phyloP scores from a whole-genome alignment of 2,888 invertebrate species.

The Ligdia adustata region DNA sequence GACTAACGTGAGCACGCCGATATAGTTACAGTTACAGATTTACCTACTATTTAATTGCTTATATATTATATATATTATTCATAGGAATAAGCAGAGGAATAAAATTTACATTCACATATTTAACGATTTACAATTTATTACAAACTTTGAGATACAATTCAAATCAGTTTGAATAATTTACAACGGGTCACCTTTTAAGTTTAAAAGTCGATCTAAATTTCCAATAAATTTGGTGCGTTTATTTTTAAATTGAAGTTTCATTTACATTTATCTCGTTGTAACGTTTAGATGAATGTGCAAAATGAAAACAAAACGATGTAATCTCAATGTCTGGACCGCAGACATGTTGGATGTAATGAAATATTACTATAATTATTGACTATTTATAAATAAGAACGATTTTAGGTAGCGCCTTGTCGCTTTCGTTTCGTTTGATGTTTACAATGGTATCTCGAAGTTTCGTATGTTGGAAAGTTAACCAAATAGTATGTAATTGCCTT shows the following conservation, averaged over 20 bases:
- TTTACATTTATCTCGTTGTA: conserved; percentile 3
- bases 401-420: conserved; percentile 4
- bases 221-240: conserved; percentile 10
- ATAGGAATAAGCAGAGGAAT: too few species aligned
- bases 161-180: conserved; percentile 3
- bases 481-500: too few species aligned
- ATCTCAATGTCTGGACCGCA: conserved; percentile 42
- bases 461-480: too few species aligned
- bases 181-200: conserved; percentile 7
- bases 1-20: too few species aligned
- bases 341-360: conserved; percentile 24
- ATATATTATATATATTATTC: too few species aligned
- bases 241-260: conserved; percentile 7
- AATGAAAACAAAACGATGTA: conserved; percentile 34
- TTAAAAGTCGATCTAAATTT: conserved; percentile 14
- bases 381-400: conserved; percentile 9
- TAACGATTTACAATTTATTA: too few species aligned
- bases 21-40: too few species aligned
- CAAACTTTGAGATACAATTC: too few species aligned
- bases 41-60: too few species aligned
- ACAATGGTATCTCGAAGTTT: too few species aligned
- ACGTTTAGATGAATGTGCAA: conserved; percentile 19
- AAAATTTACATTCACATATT: too few species aligned
- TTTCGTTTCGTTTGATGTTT: too few species aligned
- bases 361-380: conserved; percentile 11